phyloP scores from a whole-genome alignment of 2,113 vertebrate genomes.

The Ptilorrhoa leucosticta region DNA sequence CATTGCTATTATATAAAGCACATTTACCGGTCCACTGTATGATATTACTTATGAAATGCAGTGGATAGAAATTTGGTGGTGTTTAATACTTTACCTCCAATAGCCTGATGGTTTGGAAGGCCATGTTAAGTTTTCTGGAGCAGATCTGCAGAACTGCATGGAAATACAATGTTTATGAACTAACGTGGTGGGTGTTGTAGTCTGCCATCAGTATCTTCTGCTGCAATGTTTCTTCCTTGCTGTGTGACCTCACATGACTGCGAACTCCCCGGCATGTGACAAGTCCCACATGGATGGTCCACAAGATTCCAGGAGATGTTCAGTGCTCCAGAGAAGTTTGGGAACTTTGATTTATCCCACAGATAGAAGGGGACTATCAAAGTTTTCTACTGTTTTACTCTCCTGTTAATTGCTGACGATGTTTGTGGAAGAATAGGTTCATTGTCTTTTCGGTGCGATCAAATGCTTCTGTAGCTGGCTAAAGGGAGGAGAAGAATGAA shows the following conservation, averaged over 20 bases:
- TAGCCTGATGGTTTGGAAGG: not conserved
- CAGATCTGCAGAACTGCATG: not conserved
- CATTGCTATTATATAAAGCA: not conserved
- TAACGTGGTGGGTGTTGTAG: not conserved
- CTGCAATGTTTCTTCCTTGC: not conserved
- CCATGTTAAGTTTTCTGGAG: not conserved
- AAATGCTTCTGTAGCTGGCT: not conserved
- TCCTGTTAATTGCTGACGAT: not conserved
- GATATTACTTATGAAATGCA: not conserved
- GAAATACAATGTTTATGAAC: not conserved
- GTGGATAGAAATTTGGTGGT: not conserved
- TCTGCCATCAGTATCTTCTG: not conserved
- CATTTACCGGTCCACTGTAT: not conserved
- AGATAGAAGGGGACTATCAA: slow-evolving; percentile 26
- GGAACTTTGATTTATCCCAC: not conserved
- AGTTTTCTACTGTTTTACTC: not conserved
- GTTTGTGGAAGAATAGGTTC: slow-evolving; percentile 21
- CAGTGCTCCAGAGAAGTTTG: not conserved
- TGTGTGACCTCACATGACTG: not conserved
- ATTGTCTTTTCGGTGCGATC: not conserved
- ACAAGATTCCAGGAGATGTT: not conserved
- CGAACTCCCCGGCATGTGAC: slow-evolving; percentile 12
- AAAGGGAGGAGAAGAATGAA: not conserved
- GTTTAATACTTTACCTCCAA: not conserved
- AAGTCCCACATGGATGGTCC: not conserved